Base-by-base conservation (phyloP, 37 sponge, comb jelly and placozoan species). In the Mnemiopsis leidyi region DNA sequence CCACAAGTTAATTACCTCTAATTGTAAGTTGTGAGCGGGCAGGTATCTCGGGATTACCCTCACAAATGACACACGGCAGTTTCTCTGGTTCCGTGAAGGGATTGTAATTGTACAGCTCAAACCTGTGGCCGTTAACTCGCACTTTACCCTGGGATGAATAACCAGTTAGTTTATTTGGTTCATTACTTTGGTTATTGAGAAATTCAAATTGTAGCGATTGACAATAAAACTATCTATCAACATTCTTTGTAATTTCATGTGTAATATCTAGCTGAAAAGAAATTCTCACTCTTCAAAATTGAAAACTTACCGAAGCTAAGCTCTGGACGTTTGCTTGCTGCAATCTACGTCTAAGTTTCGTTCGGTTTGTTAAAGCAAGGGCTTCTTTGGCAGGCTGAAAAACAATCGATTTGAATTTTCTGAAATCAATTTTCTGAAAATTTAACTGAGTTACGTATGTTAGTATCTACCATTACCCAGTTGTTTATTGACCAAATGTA, bases 131-230 rank as follows among this genome's bases (percentile, higher is more conserved):
- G 61, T 38, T 33, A 0, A 85, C 90, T 25, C 90, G 90, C n/a
- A 85, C 90, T 25, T 85, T 85, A 39, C 90, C 90, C 90, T 85
- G 90, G 61, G n/a, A n/a, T n/a, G n/a, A n/a, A n/a, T n/a, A n/a
- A n/a, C n/a, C n/a, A n/a, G n/a, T n/a, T n/a, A n/a, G n/a, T n/a
- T n/a, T n/a, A n/a, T n/a, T n/a, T n/a, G n/a, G n/a, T n/a, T n/a
- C n/a, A n/a, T n/a, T n/a, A n/a, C n/a, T n/a, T n/a, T n/a, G n/a
- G n/a, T n/a, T n/a, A n/a, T n/a, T n/a, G n/a, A n/a, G n/a, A n/a
- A n/a, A n/a, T n/a, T n/a, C n/a, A n/a, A n/a, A n/a, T n/a, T n/a
- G n/a, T n/a, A n/a, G n/a, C n/a, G n/a, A n/a, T n/a, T n/a, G n/a
- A n/a, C n/a, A n/a, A n/a, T n/a, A n/a, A n/a, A n/a, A n/a, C n/a